A percentile compares a stretch with the other conserved stretches of the same genome.
phyloP scores from a whole-genome alignment of 2,888 invertebrate species.

The Harpalus rufipes region DNA sequence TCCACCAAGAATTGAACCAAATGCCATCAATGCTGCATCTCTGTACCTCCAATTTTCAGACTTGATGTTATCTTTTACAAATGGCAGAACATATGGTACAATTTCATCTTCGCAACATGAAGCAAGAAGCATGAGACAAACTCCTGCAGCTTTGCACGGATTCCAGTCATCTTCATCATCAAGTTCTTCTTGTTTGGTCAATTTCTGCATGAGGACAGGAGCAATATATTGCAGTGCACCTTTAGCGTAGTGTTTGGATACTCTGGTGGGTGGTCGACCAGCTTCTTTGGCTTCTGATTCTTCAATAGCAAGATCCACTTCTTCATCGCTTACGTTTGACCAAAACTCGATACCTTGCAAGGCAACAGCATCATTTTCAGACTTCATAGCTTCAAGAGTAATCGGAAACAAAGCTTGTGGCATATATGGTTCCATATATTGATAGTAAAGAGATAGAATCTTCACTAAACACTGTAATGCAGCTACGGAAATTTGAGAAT shows the following conservation, averaged over 20 bases:
- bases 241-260: conserved; percentile 98
- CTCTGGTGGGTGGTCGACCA: conserved; percentile 94
- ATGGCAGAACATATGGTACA: conserved; percentile 96
- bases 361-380: conserved; percentile 96
- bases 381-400: conserved; percentile 98
- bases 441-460: conserved; percentile 98
- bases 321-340: conserved; percentile 99
- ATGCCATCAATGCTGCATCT: conserved; percentile 99
- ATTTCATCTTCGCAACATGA: conserved; percentile 98
- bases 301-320: conserved; percentile 96
- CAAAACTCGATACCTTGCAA: conserved; percentile 99
- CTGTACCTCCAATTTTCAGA: conserved; percentile 91
- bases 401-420: conserved; percentile 98
- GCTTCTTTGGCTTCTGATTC: conserved; percentile 95
- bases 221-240: conserved; percentile 97
- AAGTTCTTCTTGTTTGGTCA: conserved; percentile 97
- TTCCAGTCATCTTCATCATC: conserved; percentile 99
- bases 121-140: conserved; percentile 98
- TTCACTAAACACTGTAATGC: conserved; percentile 98
- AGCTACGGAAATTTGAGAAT: conserved; percentile 95
- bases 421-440: conserved; percentile 99
- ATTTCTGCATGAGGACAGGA: conserved; percentile 94
- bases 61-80: conserved; percentile 96
- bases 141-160: conserved; percentile 99
- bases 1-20: conserved; percentile 91